Conservation (phyloP, 2,797 vertebrate species). For the Psittacula derbiana region DNA sequence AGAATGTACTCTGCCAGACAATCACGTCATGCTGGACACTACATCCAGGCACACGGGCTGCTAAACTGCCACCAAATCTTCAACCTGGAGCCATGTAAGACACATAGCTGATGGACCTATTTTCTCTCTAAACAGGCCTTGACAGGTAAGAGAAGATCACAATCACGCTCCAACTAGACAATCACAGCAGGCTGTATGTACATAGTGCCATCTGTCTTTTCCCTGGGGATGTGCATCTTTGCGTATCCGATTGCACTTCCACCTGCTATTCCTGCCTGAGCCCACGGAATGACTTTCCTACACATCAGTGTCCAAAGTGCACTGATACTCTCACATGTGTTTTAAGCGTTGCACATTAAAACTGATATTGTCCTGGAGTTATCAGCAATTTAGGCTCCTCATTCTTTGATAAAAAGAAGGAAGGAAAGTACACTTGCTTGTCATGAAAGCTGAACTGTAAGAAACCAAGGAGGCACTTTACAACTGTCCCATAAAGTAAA, state of each 20-base stretch:
- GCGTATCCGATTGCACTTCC: background rate
- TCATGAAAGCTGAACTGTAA: background rate
- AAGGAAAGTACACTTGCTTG: background rate
- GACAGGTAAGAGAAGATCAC: background rate
- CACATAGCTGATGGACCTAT: background rate
- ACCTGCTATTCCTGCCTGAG: background rate
- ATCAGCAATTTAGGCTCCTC: background rate
- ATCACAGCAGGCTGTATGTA: background rate
- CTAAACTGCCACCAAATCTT: background rate
- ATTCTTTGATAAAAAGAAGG: background rate
- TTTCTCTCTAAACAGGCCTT: background rate
- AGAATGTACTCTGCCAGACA: background rate
- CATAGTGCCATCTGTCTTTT: background rate
- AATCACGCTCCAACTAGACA: background rate
- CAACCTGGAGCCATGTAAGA: background rate
- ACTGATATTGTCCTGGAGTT: background rate
- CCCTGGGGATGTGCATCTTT: background rate
- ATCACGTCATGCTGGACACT: background rate
- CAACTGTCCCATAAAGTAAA: background rate
- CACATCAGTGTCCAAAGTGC: background rate
- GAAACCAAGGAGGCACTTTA: background rate
- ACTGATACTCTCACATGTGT: rapidly evolving
- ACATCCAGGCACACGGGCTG: background rate
- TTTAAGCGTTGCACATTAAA: background rate
- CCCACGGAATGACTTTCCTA: background rate